These are phyloP conservation scores for Sebastes alutus DNA, from an alignment of 2,797 vertebrate species.

Conservation along the genomic window DNA sequence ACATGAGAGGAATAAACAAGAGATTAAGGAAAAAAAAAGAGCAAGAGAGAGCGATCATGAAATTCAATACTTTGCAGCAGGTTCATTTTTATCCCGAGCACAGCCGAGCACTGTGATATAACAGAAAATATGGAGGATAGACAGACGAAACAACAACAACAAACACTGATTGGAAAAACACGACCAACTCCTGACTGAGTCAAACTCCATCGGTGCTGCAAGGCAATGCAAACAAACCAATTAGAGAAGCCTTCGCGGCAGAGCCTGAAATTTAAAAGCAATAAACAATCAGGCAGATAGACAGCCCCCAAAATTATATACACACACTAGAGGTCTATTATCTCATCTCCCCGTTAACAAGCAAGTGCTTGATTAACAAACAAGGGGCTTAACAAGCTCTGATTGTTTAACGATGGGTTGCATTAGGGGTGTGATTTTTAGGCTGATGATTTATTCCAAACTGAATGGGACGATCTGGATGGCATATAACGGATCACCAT, in stretches of 20 bases:
- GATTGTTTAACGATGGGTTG: conserved; percentile 79
- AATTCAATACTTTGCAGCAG: conserved; percentile 10
- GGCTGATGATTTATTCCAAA: conserved; percentile 66
- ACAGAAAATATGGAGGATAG: conserved; percentile 5
- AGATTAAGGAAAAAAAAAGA: conserved; percentile 12
- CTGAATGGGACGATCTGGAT: conserved; percentile 36
- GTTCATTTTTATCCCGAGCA: conserved; percentile 5
- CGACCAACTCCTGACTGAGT: conserved; percentile 41
- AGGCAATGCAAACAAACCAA: conserved; percentile 66
- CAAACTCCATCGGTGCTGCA: conserved; percentile 47
- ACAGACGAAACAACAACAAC: background rate
- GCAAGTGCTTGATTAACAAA: conserved; percentile 81
- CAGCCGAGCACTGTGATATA: background rate
- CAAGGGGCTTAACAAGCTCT: conserved; percentile 78
- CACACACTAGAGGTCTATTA: conserved; percentile 77
- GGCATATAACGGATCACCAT: conserved; percentile 18
- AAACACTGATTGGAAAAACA: conserved; percentile 37
- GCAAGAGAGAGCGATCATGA: background rate
- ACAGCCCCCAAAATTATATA: conserved; percentile 77
- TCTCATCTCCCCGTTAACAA: conserved; percentile 80
- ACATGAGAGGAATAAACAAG: conserved; percentile 23
- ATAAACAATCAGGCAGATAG: conserved; percentile 73
- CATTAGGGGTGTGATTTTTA: conserved; percentile 74
- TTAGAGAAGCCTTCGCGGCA: conserved; percentile 55
- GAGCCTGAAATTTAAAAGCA: conserved; percentile 66